Percentiles rank a stretch among this genome's conserved stretches.
Conservation (phyloP, 92 coral and sea anemone species). For the Porites evermanni region DNA sequence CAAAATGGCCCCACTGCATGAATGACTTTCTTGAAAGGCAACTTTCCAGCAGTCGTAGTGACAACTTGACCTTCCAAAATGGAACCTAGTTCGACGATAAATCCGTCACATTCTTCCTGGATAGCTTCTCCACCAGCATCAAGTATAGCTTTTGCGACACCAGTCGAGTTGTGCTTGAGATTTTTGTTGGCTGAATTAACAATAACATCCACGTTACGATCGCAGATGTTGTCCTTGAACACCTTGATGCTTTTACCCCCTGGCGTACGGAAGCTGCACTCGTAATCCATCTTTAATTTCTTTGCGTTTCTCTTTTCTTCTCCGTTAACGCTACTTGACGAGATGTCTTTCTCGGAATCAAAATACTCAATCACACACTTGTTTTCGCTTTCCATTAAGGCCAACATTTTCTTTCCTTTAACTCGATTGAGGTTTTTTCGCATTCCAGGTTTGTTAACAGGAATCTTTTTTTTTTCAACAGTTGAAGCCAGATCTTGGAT, state of each 20-base stretch:
- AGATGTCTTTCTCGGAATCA: background rate
- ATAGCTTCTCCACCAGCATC: slow-evolving; percentile 71
- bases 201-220: slow-evolving; percentile 70
- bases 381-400: slow-evolving; percentile 34
- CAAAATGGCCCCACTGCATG: slow-evolving; percentile 80
- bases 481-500: slow-evolving; percentile 31
- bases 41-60: slow-evolving; percentile 63
- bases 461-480: slow-evolving; percentile 14
- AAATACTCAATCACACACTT: slow-evolving; percentile 54
- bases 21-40: slow-evolving; percentile 70
- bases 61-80: slow-evolving; percentile 68
- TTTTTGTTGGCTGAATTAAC: slow-evolving; percentile 72
- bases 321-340: background rate
- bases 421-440: slow-evolving; percentile 45
- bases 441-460: slow-evolving; percentile 76
- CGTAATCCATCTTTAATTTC: background rate
- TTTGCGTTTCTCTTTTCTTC: background rate
- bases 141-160: slow-evolving; percentile 72
- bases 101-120: slow-evolving; percentile 64
- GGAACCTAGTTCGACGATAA: too few relatives aligned
- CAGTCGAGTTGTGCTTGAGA: slow-evolving; percentile 65
- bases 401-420: slow-evolving; percentile 36
- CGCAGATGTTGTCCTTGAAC: slow-evolving; percentile 72
- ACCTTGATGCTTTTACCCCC: slow-evolving; percentile 55
- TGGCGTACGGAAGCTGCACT: slow-evolving; percentile 35